Conservation (phyloP, 1,140 invertebrate species). For the Muscidifurax raptorellus region DNA sequence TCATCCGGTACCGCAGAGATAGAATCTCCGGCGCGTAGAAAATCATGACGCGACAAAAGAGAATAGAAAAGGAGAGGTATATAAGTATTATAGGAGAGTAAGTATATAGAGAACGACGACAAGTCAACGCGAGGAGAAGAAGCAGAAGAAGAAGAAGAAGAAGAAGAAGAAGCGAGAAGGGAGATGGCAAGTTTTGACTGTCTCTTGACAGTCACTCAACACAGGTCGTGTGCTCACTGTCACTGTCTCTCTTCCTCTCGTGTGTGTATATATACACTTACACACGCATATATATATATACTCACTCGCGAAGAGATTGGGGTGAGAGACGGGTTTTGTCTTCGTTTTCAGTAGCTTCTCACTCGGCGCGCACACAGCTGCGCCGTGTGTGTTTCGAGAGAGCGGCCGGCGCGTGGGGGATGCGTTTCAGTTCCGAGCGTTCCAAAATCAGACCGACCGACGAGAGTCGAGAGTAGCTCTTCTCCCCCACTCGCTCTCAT, state of each 20-base stretch:
- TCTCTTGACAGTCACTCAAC: conserved; percentile 47
- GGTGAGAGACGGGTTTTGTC: conserved; percentile 28
- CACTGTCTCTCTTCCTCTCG: neutral
- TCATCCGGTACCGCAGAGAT: neutral
- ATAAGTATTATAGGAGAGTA: neutral
- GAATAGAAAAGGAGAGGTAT: neutral
- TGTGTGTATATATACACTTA: no score
- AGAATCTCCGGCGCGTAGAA: neutral
- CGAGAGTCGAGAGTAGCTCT: neutral
- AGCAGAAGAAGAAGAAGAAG: neutral
- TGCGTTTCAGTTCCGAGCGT: conserved; percentile 65
- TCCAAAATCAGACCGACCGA: conserved; percentile 52
- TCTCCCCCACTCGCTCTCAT: conserved; percentile 8
- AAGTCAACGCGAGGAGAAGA: neutral
- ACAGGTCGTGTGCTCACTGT: neutral
- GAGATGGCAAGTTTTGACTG: conserved; percentile 40
- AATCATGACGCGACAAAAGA: neutral
- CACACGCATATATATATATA: neutral
- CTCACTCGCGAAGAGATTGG: neutral
- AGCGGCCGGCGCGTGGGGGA: conserved; percentile 55
- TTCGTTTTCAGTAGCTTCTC: conserved; percentile 43
- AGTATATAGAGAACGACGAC: neutral
- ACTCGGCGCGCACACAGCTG: conserved; percentile 25
- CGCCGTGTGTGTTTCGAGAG: neutral
- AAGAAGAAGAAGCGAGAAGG: neutral